A percentile compares a stretch with the other conserved stretches of the same genome.
These are phyloP conservation scores for Scaptomyza cyrtandrae DNA, from an alignment of 2,888 invertebrate species.

Conservation along the genomic window DNA sequence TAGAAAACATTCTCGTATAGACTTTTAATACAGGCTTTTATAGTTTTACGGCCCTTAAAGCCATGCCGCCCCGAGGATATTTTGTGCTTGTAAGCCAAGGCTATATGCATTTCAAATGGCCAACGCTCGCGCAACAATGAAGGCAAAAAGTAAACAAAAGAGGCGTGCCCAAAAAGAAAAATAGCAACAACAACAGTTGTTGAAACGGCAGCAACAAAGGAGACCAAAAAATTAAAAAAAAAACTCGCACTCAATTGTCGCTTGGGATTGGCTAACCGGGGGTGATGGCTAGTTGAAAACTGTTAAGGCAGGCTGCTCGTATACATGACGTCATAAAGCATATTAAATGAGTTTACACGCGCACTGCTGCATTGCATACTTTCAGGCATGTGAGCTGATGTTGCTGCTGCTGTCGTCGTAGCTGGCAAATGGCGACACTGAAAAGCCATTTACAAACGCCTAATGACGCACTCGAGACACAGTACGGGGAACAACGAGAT, in stretches of 20 bases:
- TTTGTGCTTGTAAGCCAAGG: slow-evolving; percentile 51
- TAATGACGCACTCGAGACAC: slow-evolving; percentile 74
- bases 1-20: slow-evolving; percentile 3
- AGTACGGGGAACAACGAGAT: slow-evolving; percentile 17
- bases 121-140: slow-evolving; percentile 64
- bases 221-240: slow-evolving; percentile 14
- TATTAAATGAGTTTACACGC: slow-evolving; percentile 72
- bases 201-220: slow-evolving; percentile 28
- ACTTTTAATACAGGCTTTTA: slow-evolving; percentile 21
- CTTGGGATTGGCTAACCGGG: slow-evolving; percentile 13
- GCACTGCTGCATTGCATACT: slow-evolving; percentile 52
- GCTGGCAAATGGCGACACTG: slow-evolving; percentile 64
- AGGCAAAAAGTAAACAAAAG: slow-evolving; percentile 61
- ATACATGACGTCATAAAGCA: slow-evolving; percentile 76
- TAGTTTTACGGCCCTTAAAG: slow-evolving; percentile 10
- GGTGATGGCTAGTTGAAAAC: slow-evolving; percentile 41
- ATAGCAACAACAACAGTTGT: slow-evolving; percentile 28
- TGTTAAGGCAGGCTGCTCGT: slow-evolving; percentile 34
- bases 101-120: slow-evolving; percentile 72
- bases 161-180: slow-evolving; percentile 49
- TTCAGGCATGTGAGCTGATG: slow-evolving; percentile 40
- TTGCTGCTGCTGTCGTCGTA: slow-evolving; percentile 23
- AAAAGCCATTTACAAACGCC: slow-evolving; percentile 81
- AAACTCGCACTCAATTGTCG: slow-evolving; percentile 39
- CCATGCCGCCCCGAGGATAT: slow-evolving; percentile 36